Evolutionary conservation across 2,888 invertebrate genomes (phyloP).

Genomic region (Cheilosia pagana): DNA sequence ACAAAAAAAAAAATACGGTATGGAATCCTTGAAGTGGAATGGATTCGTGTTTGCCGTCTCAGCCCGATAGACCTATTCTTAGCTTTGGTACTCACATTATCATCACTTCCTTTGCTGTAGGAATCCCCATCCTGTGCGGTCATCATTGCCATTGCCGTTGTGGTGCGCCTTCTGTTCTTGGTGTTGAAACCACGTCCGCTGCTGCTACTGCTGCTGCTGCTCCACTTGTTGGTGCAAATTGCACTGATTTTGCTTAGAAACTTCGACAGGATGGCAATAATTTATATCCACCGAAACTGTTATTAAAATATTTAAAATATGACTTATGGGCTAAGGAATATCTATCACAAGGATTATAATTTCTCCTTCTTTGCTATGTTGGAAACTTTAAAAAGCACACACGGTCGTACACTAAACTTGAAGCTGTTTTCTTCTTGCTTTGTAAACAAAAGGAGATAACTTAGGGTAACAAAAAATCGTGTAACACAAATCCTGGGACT

Average conservation of each 20-base stretch:
- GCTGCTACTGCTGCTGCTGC: constrained; percentile 33
- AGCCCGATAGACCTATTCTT: constrained; percentile 1
- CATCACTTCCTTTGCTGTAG: constrained; percentile 71
- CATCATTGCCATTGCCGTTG: constrained; percentile 54
- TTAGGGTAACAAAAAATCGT: neutral
- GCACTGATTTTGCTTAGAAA: constrained; percentile 73
- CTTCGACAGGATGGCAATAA: constrained; percentile 70
- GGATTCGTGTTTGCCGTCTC: constrained; percentile 18
- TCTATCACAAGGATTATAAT: constrained; percentile 32
- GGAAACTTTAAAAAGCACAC: constrained; percentile 11
- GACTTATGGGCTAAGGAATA: constrained; percentile 19
- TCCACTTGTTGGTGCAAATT: constrained; percentile 74
- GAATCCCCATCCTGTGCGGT: constrained; percentile 57
- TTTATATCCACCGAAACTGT: constrained; percentile 26
- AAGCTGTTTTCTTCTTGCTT: neutral
- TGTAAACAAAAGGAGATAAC: neutral
- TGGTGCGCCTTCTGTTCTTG: constrained; percentile 51
- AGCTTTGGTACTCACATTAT: constrained; percentile 62
- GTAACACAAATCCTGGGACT: constrained; percentile 33
- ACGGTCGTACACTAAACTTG: neutral
- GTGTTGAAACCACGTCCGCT: constrained; percentile 40
- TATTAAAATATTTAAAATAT: constrained; percentile 14
- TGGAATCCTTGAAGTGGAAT: constrained; percentile 35
- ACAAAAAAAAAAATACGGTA: constrained; percentile 12
- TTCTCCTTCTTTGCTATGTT: neutral